Percentiles rank a stretch among this genome's conserved stretches.
phyloP scores from a whole-genome alignment of 2,888 invertebrate species.

The Ornithoptera priamus region DNA sequence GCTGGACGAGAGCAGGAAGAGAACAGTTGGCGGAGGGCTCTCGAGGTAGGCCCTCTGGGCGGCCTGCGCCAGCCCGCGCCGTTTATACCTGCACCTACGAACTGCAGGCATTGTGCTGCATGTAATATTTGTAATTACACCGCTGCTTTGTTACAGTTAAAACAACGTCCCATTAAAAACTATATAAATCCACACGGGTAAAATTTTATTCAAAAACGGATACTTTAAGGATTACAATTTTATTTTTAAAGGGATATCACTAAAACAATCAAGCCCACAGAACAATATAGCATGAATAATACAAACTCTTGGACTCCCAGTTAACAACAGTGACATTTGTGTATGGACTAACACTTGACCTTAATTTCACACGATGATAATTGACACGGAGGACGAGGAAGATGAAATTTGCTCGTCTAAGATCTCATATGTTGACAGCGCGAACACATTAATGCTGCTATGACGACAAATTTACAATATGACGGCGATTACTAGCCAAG shows the following conservation, averaged over 20 bases:
- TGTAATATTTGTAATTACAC: conserved; percentile 27
- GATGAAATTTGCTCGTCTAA: too few species aligned
- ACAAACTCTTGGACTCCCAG: too few species aligned
- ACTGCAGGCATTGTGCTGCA: conserved; percentile 36
- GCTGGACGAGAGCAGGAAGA: conserved; percentile 52
- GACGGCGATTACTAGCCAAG: too few species aligned
- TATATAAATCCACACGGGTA: not conserved
- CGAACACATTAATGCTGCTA: too few species aligned
- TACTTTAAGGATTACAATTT: not conserved
- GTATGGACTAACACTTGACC: too few species aligned
- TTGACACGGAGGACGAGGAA: too few species aligned
- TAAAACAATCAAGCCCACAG: too few species aligned
- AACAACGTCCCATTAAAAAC: not conserved
- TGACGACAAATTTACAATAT: too few species aligned
- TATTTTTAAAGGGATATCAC: not conserved
- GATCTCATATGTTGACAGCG: too few species aligned
- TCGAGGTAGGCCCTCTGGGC: conserved; percentile 56
- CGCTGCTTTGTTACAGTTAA: conserved; percentile 34
- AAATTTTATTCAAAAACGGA: not conserved
- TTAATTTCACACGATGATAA: too few species aligned
- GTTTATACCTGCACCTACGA: conserved; percentile 56
- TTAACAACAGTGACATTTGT: too few species aligned
- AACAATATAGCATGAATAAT: too few species aligned
- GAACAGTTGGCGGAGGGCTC: conserved; percentile 66
- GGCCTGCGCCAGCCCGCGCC: conserved; percentile 50